Conservation (phyloP, 2,888 invertebrate species). For the Pherbina coryleti region DNA sequence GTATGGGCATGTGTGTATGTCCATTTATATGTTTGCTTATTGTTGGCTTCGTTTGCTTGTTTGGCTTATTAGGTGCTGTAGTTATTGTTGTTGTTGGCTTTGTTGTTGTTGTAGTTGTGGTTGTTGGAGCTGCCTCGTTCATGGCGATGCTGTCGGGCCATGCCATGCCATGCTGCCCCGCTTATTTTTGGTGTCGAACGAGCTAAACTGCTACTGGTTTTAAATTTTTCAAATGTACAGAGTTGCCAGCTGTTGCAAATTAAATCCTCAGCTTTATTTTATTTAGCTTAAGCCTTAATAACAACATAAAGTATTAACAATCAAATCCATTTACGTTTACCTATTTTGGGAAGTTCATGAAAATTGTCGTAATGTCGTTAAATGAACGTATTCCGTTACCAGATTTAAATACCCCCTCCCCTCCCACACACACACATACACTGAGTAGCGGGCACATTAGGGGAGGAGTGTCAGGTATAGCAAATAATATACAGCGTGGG, state of each 20-base stretch:
- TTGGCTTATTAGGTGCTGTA: conserved; percentile 42
- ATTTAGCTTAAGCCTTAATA: too few relatives aligned
- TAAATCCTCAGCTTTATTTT: too few relatives aligned
- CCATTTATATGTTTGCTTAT: conserved; percentile 28
- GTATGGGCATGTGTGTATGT: conserved; percentile 32
- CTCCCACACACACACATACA: too few relatives aligned
- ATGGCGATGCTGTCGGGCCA: conserved; percentile 16
- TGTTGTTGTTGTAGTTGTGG: conserved; percentile 30
- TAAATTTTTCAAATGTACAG: conserved; percentile 54
- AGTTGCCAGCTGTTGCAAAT: conserved; percentile 49
- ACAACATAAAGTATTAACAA: too few relatives aligned
- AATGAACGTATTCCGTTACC: too few relatives aligned
- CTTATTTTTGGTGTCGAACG: conserved; percentile 45
- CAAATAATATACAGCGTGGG: too few relatives aligned
- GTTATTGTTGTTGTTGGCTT: conserved; percentile 23
- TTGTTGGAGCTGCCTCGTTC: conserved; percentile 35
- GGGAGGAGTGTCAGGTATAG: too few relatives aligned
- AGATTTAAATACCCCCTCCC: too few relatives aligned
- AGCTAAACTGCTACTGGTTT: conserved; percentile 64
- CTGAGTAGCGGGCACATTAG: too few relatives aligned
- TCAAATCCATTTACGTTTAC: too few relatives aligned
- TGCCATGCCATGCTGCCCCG: conserved; percentile 3
- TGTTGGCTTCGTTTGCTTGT: conserved; percentile 30
- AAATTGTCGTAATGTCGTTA: too few relatives aligned
- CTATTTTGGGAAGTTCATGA: too few relatives aligned